Evolutionary conservation across 2,888 invertebrate genomes (phyloP).

Genomic region (Mesochorus sp.): DNA sequence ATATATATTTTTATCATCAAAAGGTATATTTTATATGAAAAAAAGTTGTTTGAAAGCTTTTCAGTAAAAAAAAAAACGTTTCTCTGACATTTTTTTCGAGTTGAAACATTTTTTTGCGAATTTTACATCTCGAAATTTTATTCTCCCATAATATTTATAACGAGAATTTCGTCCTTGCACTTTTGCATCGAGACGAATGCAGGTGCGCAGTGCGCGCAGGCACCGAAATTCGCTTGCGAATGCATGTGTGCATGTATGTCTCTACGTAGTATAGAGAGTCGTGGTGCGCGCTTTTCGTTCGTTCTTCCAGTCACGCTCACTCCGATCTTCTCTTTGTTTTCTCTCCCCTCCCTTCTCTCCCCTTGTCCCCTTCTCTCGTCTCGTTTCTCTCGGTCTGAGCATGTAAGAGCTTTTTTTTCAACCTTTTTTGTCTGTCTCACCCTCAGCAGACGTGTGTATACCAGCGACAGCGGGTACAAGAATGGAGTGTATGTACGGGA

Average conservation of each 20-base stretch:
- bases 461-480: not conserved
- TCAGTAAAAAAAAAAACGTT: not conserved
- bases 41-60: too few relatives aligned
- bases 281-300: conserved; percentile 18
- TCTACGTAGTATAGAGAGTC: too few relatives aligned
- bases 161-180: conserved; percentile 1
- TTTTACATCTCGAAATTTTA: too few relatives aligned
- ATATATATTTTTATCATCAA: conserved; percentile 11
- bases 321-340: conserved; percentile 42
- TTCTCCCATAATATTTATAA: not conserved
- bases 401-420: conserved; percentile 44
- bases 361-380: conserved; percentile 4
- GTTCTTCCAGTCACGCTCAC: conserved; percentile 48
- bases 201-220: not conserved
- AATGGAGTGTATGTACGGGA: not conserved
- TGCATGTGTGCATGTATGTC: conserved; percentile 16
- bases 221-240: not conserved
- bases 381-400: conserved; percentile 37
- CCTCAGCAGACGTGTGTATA: conserved; percentile 29
- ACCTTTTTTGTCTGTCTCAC: conserved; percentile 57
- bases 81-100: too few relatives aligned
- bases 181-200: not conserved
- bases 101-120: too few relatives aligned
- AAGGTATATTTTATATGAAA: too few relatives aligned
- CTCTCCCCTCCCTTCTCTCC: conserved; percentile 16